Evolutionary conservation across 2,888 invertebrate species (phyloP), one percentile per base, ranked within the genome.

Genomic region (Sceliomorpha sp.): DNA sequence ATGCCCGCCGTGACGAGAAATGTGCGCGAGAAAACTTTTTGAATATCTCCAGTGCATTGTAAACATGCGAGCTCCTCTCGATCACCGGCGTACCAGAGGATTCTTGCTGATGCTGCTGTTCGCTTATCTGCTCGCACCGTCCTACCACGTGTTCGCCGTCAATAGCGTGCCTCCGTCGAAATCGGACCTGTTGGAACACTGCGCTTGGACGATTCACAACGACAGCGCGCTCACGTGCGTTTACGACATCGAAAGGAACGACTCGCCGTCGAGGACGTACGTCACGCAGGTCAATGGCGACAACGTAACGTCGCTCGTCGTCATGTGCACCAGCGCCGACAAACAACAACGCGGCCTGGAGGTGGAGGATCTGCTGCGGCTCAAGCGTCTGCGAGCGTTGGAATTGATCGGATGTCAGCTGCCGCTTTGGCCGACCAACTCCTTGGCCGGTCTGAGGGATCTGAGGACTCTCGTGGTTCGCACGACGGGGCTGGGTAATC

Each of bases 371-470:
- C 94, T 96, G 80, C 91, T 94, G 24, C 95, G 96, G 89, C 90
- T 97, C 79, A 91, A 92, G 72, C 92, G 94, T 82, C 90, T 97
- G 70, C 92, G 94, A 83, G 94, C 95, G 84, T 90, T 97, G 80
- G 92, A 93, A 83, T 90, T 97, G 82, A 94, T 95, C 88, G 94
- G 95, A 88, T 97, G 97, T 90, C 96, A 96, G 90, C 90, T 97
- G 86, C 93, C 93, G 75, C 92, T 93, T 88, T 94, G 96, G 92
- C 94, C 95, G 70, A 91, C 94, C 32, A 94, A 94, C 72, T 93
- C 95, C 39, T 91, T 98, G 62, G 91, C 92, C 68, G 96, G 96
- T 3, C 90, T 97, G 68, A 90, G 92, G 78, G 94, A 96, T 86
- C 91, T 98, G 62, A 90, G 94, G 76, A 96, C 96, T 90, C 91